Evolutionary conservation across 2,113 vertebrate genomes (phyloP), one percentile per base, ranked within the genome.

Genomic region (Chaetodon auriga): DNA sequence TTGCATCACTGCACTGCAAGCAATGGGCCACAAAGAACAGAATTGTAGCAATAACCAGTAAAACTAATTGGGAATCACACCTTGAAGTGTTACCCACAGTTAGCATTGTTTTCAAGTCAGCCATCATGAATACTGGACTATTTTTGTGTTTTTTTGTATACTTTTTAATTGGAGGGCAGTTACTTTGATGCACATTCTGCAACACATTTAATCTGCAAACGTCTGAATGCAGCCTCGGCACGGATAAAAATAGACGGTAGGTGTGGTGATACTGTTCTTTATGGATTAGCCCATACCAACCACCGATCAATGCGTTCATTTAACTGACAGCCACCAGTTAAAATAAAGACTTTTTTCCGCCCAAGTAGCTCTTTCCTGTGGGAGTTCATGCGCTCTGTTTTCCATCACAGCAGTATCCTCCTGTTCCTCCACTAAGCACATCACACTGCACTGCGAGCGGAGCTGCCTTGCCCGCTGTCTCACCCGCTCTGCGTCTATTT

Each of bases 401-500:
- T 78, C 83, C 75, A 72, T 55, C 62, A 15, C 92, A 90, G 91
- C 86, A 88, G 82, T 78, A 86, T 87, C 87, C 73, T 88, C 84
- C 75, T 46, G 60, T 77, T 88, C 82, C 48, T 55, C 77, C 84
- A 36, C 76, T 79, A 60, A 89, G 83, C 86, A 80, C 89, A 87
- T 93, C 87, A 65, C 76, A 51, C 90, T 82, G 83, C 68, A 89
- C 83, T 63, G 84, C 57, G 35, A 89, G 92, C 82, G 83, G 63
- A 35, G 82, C 87, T 87, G 74, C 80, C 78, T 80, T 82, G 89
- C 81, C 90, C 87, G 87, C 90, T 83, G 89, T 91, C 91, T 92
- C 92, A 89, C 88, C 86, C 88, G 83, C 83, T 87, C 90, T 84
- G 85, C 49, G 53, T 94, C 94, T 96, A 96, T 95, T 96, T 95